Conservation (phyloP, 2,797 vertebrate genomes). For the Catharus ustulatus region DNA sequence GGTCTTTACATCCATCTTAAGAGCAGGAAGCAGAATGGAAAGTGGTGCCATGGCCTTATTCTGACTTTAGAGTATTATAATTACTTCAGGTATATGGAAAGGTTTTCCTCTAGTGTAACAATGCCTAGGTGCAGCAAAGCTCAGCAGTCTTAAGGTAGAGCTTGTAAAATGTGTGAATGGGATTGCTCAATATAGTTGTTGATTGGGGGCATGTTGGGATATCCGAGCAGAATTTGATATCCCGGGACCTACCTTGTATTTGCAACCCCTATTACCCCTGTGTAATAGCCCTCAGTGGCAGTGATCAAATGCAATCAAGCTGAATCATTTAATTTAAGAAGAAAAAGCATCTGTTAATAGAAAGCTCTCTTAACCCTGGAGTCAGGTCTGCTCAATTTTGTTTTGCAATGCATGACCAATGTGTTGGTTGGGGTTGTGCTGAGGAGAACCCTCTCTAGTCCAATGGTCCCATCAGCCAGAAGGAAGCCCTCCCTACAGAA, state of each 20-base stretch:
- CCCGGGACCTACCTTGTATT: background rate
- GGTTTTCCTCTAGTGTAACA: background rate
- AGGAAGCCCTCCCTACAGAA: background rate
- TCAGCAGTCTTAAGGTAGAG: background rate
- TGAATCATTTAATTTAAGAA: background rate
- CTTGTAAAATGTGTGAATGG: background rate
- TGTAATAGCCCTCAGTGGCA: background rate
- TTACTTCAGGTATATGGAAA: background rate
- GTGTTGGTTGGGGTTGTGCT: background rate
- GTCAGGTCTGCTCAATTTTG: background rate
- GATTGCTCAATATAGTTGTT: fast-evolving
- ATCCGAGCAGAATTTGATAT: background rate
- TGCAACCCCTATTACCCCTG: background rate
- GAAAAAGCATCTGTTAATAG: background rate
- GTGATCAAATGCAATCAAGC: background rate
- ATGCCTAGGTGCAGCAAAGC: background rate
- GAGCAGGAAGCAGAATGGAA: background rate
- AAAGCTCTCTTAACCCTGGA: background rate
- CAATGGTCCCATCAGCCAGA: background rate
- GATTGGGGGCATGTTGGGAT: background rate
- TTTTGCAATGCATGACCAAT: too few species aligned
- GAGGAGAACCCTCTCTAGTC: background rate
- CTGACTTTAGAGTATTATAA: background rate
- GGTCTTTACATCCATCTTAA: background rate
- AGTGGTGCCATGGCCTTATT: background rate